Evolutionary conservation across 2,797 vertebrate genomes (phyloP).

Genomic region (Gobionotothen gibberifrons): DNA sequence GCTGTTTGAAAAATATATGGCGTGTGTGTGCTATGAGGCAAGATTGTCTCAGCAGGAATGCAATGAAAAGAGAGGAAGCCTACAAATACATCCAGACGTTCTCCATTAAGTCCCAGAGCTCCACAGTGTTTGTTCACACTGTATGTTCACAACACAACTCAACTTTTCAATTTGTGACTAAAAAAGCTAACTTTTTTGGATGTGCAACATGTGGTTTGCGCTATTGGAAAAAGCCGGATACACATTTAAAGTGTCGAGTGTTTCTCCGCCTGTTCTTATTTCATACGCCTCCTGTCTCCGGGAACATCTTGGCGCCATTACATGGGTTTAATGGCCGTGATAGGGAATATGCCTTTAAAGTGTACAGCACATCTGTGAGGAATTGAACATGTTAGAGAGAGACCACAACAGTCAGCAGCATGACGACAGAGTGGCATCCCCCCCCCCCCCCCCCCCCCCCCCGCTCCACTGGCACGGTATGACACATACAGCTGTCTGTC

Average conservation of each 20-base stretch:
- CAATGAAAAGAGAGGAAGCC: constrained; percentile 52
- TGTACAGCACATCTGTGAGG: constrained; percentile 80
- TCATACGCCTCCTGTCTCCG: constrained; percentile 58
- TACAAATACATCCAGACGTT: constrained; percentile 48
- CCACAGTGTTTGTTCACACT: constrained; percentile 46
- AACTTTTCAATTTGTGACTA: constrained; percentile 29
- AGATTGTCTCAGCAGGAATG: constrained; percentile 56
- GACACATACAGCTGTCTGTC: constrained; percentile 57
- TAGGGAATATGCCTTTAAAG: constrained; percentile 82
- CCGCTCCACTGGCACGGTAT: constrained; percentile 39
- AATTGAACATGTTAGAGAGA: constrained; percentile 77
- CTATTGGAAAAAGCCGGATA: constrained; percentile 29
- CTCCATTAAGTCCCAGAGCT: constrained; percentile 51
- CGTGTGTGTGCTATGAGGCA: constrained; percentile 40
- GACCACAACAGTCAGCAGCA: constrained; percentile 78
- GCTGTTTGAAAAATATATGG: constrained; percentile 49
- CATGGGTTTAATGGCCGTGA: constrained; percentile 77
- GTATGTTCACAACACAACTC: constrained; percentile 35
- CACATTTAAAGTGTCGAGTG: constrained; percentile 35
- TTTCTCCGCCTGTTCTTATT: constrained; percentile 45
- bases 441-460: constrained; percentile 2
- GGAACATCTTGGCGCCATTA: constrained; percentile 82
- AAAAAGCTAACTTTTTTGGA: constrained; percentile 45
- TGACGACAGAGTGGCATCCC: constrained; percentile 74
- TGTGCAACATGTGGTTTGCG: constrained; percentile 50